phyloP scores from a whole-genome alignment of 2,888 invertebrate species.

The Caradrina kadenii region DNA sequence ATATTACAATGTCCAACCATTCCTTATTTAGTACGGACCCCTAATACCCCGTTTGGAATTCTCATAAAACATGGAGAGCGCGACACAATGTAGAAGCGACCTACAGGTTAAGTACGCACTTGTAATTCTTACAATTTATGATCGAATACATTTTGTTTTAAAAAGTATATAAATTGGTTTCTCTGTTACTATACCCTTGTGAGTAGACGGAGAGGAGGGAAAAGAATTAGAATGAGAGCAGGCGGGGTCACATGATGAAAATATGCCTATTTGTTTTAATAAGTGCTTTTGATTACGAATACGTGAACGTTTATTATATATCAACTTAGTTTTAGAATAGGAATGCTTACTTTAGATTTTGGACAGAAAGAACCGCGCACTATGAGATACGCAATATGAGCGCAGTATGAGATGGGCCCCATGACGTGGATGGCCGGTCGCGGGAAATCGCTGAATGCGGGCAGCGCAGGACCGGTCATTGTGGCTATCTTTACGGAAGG shows the following conservation, averaged over 20 bases:
- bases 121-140: slow-evolving; percentile 42
- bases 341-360: too few relatives aligned
- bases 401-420: too few relatives aligned
- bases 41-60: slow-evolving; percentile 18
- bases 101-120: slow-evolving; percentile 32
- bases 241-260: neutral
- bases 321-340: too few relatives aligned
- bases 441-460: too few relatives aligned
- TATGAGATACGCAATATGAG: too few relatives aligned
- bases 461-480: too few relatives aligned
- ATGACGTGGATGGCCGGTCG: too few relatives aligned
- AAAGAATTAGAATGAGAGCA: neutral
- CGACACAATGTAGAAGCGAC: slow-evolving; percentile 20
- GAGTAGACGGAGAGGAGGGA: neutral
- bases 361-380: too few relatives aligned
- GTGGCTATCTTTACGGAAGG: too few relatives aligned
- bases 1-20: neutral
- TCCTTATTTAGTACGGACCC: neutral
- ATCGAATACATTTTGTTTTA: slow-evolving; percentile 24
- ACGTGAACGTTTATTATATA: too few relatives aligned
- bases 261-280: too few relatives aligned
- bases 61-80: slow-evolving; percentile 20
- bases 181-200: neutral
- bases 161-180: slow-evolving; percentile 19
- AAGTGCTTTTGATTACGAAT: too few relatives aligned